phyloP scores from a whole-genome alignment of 2,888 invertebrate species.

The Tholera decimalis region DNA sequence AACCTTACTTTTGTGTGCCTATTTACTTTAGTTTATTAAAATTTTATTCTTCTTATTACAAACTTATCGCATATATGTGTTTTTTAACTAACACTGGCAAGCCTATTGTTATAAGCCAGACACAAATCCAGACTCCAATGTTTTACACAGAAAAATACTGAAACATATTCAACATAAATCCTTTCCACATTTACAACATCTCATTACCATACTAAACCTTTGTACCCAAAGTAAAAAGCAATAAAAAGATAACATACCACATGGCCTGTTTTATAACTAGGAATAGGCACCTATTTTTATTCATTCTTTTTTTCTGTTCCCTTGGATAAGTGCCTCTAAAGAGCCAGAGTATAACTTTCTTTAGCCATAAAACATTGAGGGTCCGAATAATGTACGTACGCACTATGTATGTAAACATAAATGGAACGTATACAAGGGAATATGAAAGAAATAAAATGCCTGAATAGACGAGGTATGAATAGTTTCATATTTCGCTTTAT shows the following conservation, averaged over 20 bases:
- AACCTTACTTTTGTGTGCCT: no score
- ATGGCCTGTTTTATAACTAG: slow-evolving; percentile 54
- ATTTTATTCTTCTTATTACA: no score
- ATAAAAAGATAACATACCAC: slow-evolving; percentile 57
- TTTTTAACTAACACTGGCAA: no score
- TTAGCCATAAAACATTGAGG: slow-evolving; percentile 58
- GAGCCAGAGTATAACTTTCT: slow-evolving; percentile 43
- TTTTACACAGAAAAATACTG: not conserved
- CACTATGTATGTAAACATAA: slow-evolving; percentile 53
- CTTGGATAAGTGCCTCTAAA: slow-evolving; percentile 51
- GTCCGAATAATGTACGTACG: slow-evolving; percentile 55
- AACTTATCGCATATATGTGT: no score
- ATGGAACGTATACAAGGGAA: slow-evolving; percentile 35
- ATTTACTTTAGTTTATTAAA: no score
- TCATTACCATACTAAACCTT: slow-evolving; percentile 48
- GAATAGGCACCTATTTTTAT: slow-evolving; percentile 55
- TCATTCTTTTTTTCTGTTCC: slow-evolving; percentile 52
- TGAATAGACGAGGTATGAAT: slow-evolving; percentile 45
- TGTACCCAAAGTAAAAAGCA: slow-evolving; percentile 43
- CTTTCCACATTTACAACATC: slow-evolving; percentile 35
- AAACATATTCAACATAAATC: slow-evolving; percentile 31
- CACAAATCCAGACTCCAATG: not conserved
- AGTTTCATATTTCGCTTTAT: slow-evolving; percentile 43
- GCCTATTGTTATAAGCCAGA: not conserved
- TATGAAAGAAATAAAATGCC: slow-evolving; percentile 52